A percentile compares a stretch with the other conserved stretches of the same genome.
phyloP scores from a whole-genome alignment of 1,140 invertebrate genomes.

The Druon quercuslanigerum region DNA sequence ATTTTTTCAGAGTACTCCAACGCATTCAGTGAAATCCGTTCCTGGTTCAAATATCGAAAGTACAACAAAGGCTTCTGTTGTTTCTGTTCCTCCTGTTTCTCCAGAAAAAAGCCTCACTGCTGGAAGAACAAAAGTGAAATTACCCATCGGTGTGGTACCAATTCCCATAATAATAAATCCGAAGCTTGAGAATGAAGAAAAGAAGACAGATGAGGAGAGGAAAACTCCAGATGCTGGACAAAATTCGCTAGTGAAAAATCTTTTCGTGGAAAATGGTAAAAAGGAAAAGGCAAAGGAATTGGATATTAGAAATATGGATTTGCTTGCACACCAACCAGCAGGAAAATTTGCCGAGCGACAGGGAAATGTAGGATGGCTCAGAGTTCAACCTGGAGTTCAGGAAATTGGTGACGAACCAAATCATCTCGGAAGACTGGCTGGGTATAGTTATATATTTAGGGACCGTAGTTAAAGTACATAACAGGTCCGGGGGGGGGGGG shows the following conservation, averaged over 20 bases:
- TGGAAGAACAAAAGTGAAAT: constrained; percentile 60
- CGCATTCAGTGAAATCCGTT: constrained; percentile 52
- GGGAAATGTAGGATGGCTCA: constrained; percentile 59
- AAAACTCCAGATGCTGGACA: constrained; percentile 4
- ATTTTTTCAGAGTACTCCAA: constrained; percentile 58
- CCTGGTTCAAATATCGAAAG: constrained; percentile 45
- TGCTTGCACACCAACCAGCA: constrained; percentile 37
- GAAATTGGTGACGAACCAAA: constrained; percentile 71
- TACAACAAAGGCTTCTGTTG: constrained; percentile 52
- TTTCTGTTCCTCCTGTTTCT: constrained; percentile 42
- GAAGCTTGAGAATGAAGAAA: constrained; percentile 44
- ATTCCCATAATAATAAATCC: constrained; percentile 66
- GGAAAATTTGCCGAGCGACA: constrained; percentile 53
- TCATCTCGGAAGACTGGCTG: constrained; percentile 60
- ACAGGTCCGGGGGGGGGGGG: too few species aligned
- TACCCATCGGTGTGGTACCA: constrained; percentile 69
- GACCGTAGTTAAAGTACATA: too few species aligned
- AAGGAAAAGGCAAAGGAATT: constrained; percentile 32
- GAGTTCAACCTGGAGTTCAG: constrained; percentile 63
- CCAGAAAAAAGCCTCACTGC: constrained; percentile 40
- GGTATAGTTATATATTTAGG: constrained; percentile 27
- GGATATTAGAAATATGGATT: constrained; percentile 50
- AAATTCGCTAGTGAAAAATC: constrained; percentile 37
- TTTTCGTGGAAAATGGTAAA: constrained; percentile 36
- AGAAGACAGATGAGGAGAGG: constrained; percentile 36